Conservation (phyloP, 1,140 invertebrate genomes). For the Sweltsa coloradensis region DNA sequence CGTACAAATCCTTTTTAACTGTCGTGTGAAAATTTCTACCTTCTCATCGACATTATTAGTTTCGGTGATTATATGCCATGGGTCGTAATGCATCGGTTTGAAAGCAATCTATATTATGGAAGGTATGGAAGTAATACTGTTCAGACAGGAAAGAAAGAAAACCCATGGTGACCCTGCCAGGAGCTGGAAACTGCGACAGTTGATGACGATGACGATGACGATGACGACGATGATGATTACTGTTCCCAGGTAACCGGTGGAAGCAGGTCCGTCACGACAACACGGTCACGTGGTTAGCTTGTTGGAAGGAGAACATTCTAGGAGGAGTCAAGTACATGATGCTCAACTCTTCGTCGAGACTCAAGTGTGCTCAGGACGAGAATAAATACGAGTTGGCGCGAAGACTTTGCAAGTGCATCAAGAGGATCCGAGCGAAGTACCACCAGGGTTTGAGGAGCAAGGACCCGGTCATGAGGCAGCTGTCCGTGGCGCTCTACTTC, state of each 20-base stretch:
- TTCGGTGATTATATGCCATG: no score
- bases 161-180: no score
- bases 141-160: no score
- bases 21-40: no score
- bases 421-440: slow-evolving; percentile 85
- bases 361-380: slow-evolving; percentile 99
- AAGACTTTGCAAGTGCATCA: slow-evolving; percentile 77
- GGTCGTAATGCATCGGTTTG: no score
- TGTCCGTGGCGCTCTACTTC: slow-evolving; percentile 97
- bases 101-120: no score
- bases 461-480: slow-evolving; percentile 94
- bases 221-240: no score
- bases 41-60: no score
- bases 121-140: no score
- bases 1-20: no score
- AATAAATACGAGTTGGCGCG: slow-evolving; percentile 98
- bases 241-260: slow-evolving; percentile 90
- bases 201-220: no score
- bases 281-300: slow-evolving; percentile 91
- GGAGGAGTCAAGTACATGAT: slow-evolving; percentile 98
- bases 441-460: slow-evolving; percentile 92
- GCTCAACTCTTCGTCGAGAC: slow-evolving; percentile 98
- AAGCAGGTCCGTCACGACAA: slow-evolving; percentile 95
- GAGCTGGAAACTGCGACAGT: no score
- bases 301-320: slow-evolving; percentile 98